A percentile compares a stretch with the other conserved stretches of the same genome.
phyloP scores from a whole-genome alignment of 1,140 invertebrate species.

The Panulirus ornatus region DNA sequence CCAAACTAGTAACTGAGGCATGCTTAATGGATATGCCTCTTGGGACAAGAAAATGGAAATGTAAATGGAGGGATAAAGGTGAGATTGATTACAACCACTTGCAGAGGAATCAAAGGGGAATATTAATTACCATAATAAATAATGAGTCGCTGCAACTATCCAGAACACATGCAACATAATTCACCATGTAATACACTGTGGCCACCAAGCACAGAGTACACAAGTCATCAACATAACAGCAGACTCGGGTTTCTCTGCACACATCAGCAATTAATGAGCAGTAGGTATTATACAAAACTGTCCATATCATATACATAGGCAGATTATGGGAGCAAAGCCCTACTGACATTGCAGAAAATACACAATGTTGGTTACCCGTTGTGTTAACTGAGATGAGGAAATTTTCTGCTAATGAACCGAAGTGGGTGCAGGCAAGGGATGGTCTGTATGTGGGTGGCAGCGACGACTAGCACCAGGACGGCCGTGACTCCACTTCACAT shows the following conservation, averaged over 20 bases:
- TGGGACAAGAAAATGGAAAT: conserved; percentile 55
- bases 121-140: conserved; percentile 8
- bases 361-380: conserved; percentile 68
- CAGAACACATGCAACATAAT: conserved; percentile 13
- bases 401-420: conserved; percentile 17
- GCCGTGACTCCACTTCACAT: conserved; percentile 59
- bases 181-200: neutral
- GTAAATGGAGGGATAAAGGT: conserved; percentile 52
- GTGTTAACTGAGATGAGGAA: conserved; percentile 14
- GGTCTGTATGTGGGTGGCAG: conserved; percentile 13
- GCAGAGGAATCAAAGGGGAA: conserved; percentile 31
- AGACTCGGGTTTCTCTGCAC: conserved; percentile 45
- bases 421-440: neutral
- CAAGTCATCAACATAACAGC: conserved; percentile 10
- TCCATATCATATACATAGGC: conserved; percentile 20
- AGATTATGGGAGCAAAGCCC: conserved; percentile 31
- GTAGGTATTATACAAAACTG: conserved; percentile 27
- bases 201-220: neutral
- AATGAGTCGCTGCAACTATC: conserved; percentile 20
- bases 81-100: conserved; percentile 35
- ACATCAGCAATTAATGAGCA: conserved; percentile 30
- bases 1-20: conserved; percentile 33
- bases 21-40: conserved; percentile 37
- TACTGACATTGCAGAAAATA: conserved; percentile 35
- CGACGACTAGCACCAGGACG: conserved; percentile 14